Evolutionary conservation across 1,140 invertebrate species (phyloP), one percentile per base, ranked within the genome.

Genomic region (Drosophila malerkotliana): DNA sequence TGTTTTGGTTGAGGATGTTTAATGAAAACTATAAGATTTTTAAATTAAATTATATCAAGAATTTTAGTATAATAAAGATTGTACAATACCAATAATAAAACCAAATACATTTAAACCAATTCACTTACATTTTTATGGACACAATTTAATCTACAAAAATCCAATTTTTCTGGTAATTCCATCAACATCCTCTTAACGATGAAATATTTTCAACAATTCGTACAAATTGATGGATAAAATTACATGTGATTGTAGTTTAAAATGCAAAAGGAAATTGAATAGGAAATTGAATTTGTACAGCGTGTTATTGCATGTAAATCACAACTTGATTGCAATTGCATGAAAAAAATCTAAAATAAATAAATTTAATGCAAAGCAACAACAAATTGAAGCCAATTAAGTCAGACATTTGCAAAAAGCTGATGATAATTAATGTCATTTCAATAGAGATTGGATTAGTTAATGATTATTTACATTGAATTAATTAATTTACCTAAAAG

Each of bases 251-350:
- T 48, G 34, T 48, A 69, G 34, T 56, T 32, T 41, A 32, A 68
- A 39, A 24, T 30, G 41, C 12, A 18, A 69, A 14, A 56, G 66
- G 66, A 69, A 69, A 69, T 69, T 41, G 32, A 69, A 57, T 34
- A 32, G 67, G 67, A 69, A 69, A 69, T 69, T 57, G 67, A 69
- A 69, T 69, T 69, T 55, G 24, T 47, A 21, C 62, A 48, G 41
- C 32, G 44, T 68, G 68, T 57, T 69, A 68, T 69, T 69, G 39
- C 32, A 48, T 69, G 55, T 56, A 56, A 30, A 39, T 69, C 41
- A 48, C 48, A 68, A 39, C 24, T 48, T 56, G 51, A 69, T 48
- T 48, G 32, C 37, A 30, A 55, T 53, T 44, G 39, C 14, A 44
- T 18, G 14, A 9, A n/a, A 41, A 44, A 44, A 15, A 12, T 15